These are phyloP conservation scores for Myotis vivesi DNA, from an alignment of 2,797 vertebrate species.

Conservation along the genomic window DNA sequence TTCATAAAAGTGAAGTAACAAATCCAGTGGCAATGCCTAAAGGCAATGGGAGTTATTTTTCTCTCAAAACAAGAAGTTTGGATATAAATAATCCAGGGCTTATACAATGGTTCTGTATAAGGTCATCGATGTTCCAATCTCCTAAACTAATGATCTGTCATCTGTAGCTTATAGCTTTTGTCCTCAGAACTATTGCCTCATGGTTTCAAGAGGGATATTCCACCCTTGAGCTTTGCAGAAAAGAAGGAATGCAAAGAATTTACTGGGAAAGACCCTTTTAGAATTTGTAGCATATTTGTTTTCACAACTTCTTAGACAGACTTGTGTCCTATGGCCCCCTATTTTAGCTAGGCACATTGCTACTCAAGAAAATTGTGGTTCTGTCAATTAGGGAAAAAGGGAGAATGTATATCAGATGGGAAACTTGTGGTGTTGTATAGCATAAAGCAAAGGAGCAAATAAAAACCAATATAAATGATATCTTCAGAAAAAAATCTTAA, in stretches of 20 bases:
- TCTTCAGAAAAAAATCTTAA: not conserved
- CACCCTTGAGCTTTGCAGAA: not conserved
- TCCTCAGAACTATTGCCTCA: not conserved
- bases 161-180: not conserved
- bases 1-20: not conserved
- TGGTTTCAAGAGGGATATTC: not conserved
- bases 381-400: not conserved
- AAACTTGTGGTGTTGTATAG: not conserved
- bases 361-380: not conserved
- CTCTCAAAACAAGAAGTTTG: not conserved
- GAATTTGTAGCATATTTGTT: not conserved
- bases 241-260: not conserved
- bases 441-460: not conserved
- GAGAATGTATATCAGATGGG: not conserved
- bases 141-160: not conserved
- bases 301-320: not conserved
- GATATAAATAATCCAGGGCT: not conserved
- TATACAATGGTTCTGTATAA: not conserved
- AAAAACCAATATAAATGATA: not conserved
- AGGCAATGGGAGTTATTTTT: not conserved
- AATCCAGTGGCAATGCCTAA: not conserved
- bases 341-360: not conserved
- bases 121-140: not conserved
- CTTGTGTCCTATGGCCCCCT: not conserved
- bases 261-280: not conserved